phyloP scores from a whole-genome alignment of 2,888 invertebrate genomes.

The Lycia hirtaria region DNA sequence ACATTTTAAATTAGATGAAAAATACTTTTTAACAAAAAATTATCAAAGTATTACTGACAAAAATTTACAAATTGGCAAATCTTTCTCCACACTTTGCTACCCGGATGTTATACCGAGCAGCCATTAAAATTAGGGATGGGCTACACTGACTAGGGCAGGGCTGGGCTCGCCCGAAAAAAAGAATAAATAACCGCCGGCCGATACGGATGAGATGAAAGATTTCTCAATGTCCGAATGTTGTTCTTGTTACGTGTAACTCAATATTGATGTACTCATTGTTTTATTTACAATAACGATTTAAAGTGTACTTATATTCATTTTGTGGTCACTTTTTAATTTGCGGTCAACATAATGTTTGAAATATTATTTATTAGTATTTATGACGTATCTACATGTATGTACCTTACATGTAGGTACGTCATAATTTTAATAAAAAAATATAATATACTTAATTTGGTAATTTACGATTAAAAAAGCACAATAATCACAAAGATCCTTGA shows the following conservation, averaged over 20 bases:
- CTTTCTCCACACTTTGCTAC: slow-evolving; percentile 69
- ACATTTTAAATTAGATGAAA: background rate
- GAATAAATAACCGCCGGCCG: slow-evolving; percentile 74
- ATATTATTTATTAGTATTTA: too few relatives aligned
- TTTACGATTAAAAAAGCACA: background rate
- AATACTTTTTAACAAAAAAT: background rate
- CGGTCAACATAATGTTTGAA: too few relatives aligned
- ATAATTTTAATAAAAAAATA: slow-evolving; percentile 46
- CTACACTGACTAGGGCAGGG: slow-evolving; percentile 80
- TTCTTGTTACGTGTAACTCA: slow-evolving; percentile 77
- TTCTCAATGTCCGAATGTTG: slow-evolving; percentile 76
- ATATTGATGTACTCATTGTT: slow-evolving; percentile 61
- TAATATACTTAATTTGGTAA: background rate
- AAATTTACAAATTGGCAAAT: slow-evolving; percentile 38
- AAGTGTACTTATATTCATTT: background rate
- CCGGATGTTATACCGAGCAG: slow-evolving; percentile 80
- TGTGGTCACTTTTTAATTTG: too few relatives aligned
- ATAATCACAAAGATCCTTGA: background rate
- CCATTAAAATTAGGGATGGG: slow-evolving; percentile 86
- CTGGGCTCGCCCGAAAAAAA: slow-evolving; percentile 72
- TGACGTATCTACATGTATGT: too few relatives aligned
- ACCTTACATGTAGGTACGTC: too few relatives aligned
- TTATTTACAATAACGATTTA: slow-evolving; percentile 46
- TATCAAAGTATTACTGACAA: slow-evolving; percentile 1
- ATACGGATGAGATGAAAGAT: slow-evolving; percentile 81